Evolutionary conservation across 2,888 invertebrate species (phyloP).

Genomic region (Cerastoderma edule): DNA sequence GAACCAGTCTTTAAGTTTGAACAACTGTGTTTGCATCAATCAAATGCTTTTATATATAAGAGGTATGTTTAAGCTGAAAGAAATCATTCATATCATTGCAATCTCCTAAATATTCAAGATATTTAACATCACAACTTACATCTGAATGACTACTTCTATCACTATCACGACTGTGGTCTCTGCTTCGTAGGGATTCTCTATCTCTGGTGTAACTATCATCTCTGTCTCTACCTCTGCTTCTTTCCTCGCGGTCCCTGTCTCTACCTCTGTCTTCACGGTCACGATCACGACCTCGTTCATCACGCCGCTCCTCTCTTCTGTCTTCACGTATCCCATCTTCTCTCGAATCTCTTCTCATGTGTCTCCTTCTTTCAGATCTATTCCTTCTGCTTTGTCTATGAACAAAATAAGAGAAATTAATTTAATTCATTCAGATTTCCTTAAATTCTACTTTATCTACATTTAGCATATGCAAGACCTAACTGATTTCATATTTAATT

Average conservation of each 20-base stretch:
- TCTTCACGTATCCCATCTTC: constrained; percentile 41
- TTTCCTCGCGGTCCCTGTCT: constrained; percentile 56
- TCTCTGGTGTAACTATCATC: constrained; percentile 32
- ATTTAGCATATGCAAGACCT: background rate
- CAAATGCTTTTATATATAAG: background rate
- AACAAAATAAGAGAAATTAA: background rate
- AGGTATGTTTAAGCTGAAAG: too few species aligned
- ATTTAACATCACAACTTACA: background rate
- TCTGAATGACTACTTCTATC: constrained; percentile 38
- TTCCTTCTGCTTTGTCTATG: constrained; percentile 53
- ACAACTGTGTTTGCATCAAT: background rate
- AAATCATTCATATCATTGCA: too few species aligned
- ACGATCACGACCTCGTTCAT: constrained; percentile 48
- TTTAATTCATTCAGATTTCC: background rate
- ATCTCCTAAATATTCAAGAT: too few species aligned
- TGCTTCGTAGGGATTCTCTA: constrained; percentile 33
- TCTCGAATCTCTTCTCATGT: constrained; percentile 38
- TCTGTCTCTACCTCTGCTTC: constrained; percentile 51
- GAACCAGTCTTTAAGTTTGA: background rate
- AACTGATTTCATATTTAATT: background rate
- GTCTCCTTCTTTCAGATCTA: constrained; percentile 51
- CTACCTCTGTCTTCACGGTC: constrained; percentile 49
- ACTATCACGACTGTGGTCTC: constrained; percentile 50
- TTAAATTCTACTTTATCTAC: background rate
- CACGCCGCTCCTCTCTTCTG: constrained; percentile 52